Evolutionary conservation across 1,140 invertebrate genomes (phyloP).

Genomic region (Radopholus similis): DNA sequence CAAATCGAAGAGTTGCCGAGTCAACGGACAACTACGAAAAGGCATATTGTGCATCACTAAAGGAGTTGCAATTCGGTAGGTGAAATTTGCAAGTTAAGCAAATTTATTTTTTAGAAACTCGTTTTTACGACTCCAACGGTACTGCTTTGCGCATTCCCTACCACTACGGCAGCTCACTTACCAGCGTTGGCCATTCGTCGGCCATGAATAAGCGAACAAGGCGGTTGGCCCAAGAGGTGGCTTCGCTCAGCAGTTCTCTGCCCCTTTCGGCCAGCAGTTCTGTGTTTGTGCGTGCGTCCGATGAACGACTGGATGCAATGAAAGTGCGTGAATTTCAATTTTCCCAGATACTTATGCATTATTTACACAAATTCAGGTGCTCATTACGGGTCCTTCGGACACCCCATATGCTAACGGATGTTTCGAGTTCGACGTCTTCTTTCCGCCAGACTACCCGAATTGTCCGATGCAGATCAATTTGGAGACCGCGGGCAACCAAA

Average conservation of each 20-base stretch:
- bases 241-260: constrained; percentile 82
- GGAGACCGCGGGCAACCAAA: constrained; percentile 85
- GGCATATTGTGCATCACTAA: constrained; percentile 10
- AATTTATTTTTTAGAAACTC: constrained; percentile 31
- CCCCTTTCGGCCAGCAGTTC: constrained; percentile 86
- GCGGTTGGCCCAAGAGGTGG: constrained; percentile 85
- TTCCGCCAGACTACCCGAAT: constrained; percentile 64
- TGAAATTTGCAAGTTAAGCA: constrained; percentile 5
- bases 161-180: constrained; percentile 77
- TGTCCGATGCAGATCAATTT: constrained; percentile 75
- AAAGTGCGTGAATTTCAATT: constrained; percentile 65
- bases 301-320: constrained; percentile 87
- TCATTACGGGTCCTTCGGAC: constrained; percentile 72
- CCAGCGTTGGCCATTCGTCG: constrained; percentile 68
- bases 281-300: constrained; percentile 89
- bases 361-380: constrained; percentile 68
- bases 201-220: constrained; percentile 77
- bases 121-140: constrained; percentile 23
- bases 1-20: constrained; percentile 61
- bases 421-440: constrained; percentile 66
- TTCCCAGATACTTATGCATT: not conserved
- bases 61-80: constrained; percentile 32
- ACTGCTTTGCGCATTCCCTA: constrained; percentile 71
- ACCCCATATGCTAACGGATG: constrained; percentile 65
- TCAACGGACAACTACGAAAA: not conserved